These are phyloP conservation scores for Drosophila sulfurigaster DNA, from an alignment of 1,140 invertebrate species.

Conservation along the genomic window DNA sequence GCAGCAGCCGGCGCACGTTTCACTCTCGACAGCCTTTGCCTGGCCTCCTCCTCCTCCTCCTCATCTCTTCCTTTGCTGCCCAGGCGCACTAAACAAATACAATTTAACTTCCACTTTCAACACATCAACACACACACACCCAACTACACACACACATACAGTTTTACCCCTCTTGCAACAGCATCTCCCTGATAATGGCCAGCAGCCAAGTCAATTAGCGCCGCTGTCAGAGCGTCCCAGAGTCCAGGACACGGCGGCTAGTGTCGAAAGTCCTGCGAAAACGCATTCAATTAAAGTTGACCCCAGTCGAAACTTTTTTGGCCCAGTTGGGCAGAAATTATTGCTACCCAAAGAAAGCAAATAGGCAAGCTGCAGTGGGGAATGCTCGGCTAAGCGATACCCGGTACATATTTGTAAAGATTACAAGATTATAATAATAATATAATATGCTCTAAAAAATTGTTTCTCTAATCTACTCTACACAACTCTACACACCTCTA, in stretches of 20 bases:
- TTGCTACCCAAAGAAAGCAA: background rate
- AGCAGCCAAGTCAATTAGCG: conserved; percentile 72
- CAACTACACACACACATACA: conserved; percentile 28
- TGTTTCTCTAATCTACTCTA: too few relatives aligned
- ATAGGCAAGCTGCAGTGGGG: too few relatives aligned
- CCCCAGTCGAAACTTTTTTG: conserved; percentile 13
- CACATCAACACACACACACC: conserved; percentile 57
- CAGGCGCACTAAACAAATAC: conserved; percentile 74
- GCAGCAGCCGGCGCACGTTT: conserved; percentile 25
- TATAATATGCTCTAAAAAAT: too few relatives aligned
- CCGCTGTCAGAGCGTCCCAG: conserved; percentile 4
- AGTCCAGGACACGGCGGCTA: background rate
- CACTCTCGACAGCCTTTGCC: background rate
- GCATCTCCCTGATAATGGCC: conserved; percentile 43
- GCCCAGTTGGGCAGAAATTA: conserved; percentile 14
- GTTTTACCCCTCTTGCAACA: background rate
- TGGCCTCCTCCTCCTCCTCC: background rate
- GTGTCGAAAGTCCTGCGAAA: conserved; percentile 23
- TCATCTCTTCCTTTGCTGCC: background rate
- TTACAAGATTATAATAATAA: too few relatives aligned
- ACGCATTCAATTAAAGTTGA: conserved; percentile 56
- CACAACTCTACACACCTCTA: too few relatives aligned
- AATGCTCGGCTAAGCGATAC: too few relatives aligned
- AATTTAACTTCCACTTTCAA: conserved; percentile 83
- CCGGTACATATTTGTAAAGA: too few relatives aligned